Conservation (phyloP, 2,113 vertebrate species). For the Psammodynastes pulverulentus region DNA sequence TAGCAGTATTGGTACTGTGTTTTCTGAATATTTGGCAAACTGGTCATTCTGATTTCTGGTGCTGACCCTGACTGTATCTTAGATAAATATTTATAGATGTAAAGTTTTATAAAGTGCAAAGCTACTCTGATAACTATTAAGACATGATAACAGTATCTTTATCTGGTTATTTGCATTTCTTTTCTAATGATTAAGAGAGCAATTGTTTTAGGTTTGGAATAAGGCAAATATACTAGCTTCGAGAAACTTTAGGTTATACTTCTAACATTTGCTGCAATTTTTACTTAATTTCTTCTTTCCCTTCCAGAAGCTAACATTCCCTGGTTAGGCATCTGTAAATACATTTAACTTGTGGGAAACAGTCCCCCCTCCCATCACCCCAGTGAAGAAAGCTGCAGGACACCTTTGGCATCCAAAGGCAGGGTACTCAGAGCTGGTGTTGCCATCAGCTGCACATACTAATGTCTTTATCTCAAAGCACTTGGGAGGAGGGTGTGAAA, state of each 20-base stretch:
- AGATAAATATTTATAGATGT: neutral
- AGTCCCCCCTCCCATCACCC: neutral
- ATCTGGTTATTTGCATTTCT: neutral
- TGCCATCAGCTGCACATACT: constrained; percentile 45
- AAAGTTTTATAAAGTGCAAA: neutral
- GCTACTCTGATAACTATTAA: neutral
- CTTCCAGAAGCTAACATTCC: neutral
- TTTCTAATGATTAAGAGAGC: neutral
- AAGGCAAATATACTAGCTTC: neutral
- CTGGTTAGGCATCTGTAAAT: neutral
- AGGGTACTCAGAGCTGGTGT: constrained; percentile 42
- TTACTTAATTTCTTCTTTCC: too few species aligned
- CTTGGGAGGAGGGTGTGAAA: constrained; percentile 36
- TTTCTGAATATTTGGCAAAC: neutral
- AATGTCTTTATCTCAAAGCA: constrained; percentile 58
- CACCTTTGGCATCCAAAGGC: constrained; percentile 39
- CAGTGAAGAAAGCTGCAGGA: constrained; percentile 7
- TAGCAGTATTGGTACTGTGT: neutral
- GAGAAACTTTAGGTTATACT: neutral
- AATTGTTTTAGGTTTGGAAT: neutral
- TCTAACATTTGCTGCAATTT: neutral
- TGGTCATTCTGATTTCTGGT: neutral
- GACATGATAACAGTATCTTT: neutral
- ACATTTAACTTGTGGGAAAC: neutral
- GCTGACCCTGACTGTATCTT: neutral